Evolutionary conservation across 2,113 vertebrate species (phyloP), one percentile per base, ranked within the genome.

Genomic region (Donacobius atricapilla): DNA sequence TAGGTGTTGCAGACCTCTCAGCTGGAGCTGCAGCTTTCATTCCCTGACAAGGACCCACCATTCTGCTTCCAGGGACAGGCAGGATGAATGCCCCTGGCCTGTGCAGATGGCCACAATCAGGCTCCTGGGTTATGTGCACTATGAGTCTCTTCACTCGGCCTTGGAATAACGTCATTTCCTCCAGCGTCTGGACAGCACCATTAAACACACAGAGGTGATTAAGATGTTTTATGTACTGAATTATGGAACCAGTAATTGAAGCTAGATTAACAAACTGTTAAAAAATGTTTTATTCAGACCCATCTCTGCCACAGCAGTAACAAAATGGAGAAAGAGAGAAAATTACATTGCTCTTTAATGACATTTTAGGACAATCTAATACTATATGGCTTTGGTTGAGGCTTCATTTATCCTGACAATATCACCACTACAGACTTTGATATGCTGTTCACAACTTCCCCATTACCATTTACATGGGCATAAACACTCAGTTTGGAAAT

Each of bases 331-430:
- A 64, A 89, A 58, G 42, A 79, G 21, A 90, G 83, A 91, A 89
- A 95, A 95, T 82, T 35, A 54, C 28, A 69, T 25, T 65, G 76
- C 57, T 69, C 31, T 87, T 92, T 68, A 94, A 56, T 42, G 69
- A 75, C 24, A 45, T 66, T 78, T 92, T 89, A 72, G 30, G n/a
- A 72, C 57, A 82, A 87, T 82, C 53, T 72, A 78, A 65, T 53
- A 69, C 16, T n/a, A 72, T 76, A 73, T n/a, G 39, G 7, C 39
- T 87, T 87, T 87, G 54, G 25, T 37, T 83, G 40, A 89, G 42
- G 53, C 42, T 84, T 28, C 42, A 54, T 4, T 94, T 71, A 90
- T 66, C 66, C 39, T 56, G 40, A 69, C 42, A 91, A 47, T 35
- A 80, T 25, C 65, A 84, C 65, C 53, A 57, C n/a, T 86, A 51